Base-by-base conservation (phyloP, 2,888 invertebrate species). In the Drosophila kambysellisi region DNA sequence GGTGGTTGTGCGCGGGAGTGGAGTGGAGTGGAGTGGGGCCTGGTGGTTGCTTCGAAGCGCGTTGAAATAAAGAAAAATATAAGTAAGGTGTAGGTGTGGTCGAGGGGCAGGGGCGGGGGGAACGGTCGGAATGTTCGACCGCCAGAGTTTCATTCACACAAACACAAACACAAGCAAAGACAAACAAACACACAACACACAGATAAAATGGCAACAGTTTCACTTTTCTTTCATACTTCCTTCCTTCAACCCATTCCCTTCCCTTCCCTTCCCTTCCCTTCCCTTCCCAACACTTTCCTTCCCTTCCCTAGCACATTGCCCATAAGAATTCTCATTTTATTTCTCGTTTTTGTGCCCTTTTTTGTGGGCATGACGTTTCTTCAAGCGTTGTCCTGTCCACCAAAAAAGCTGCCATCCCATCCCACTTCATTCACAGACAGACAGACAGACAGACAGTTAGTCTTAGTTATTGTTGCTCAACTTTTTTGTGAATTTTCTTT, bases 131-230 rank as follows among this genome's bases (percentile, higher is more conserved):
- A 51, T 58, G 59, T 63, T 66, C 25, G 50, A 52, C 62, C 65
- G 51, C 43, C 50, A 52, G 56, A 46, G 35, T 50, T 58, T 51
- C 43, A 65, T 57, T 46, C 39, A 37, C 32, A 33, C 52, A 25
- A 33, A 39, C 39, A 8, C 39, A 17, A 39, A 46, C 46, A 15
- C 46, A 25, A 25, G 46, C 46, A 15, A 25, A 15, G 25, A 32
- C 25, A 39, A 65, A 61, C 41, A 59, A 17, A 9, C 37, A 30
- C 20, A 30, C 54, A 29, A 54, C 46, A 72, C 33, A 46, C 41
- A 74, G 57, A 78, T 66, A 73, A 82, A 83, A 79, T 74, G 76
- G 62, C 70, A 81, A 62, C 75, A 30, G 60, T 76, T 81, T 70
- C 51, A 74, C 72, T 75, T 75, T 75, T 75, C 66, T 63, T 74